phyloP scores from a whole-genome alignment of 1,140 invertebrate genomes.

The Sarcophaga peregrina region DNA sequence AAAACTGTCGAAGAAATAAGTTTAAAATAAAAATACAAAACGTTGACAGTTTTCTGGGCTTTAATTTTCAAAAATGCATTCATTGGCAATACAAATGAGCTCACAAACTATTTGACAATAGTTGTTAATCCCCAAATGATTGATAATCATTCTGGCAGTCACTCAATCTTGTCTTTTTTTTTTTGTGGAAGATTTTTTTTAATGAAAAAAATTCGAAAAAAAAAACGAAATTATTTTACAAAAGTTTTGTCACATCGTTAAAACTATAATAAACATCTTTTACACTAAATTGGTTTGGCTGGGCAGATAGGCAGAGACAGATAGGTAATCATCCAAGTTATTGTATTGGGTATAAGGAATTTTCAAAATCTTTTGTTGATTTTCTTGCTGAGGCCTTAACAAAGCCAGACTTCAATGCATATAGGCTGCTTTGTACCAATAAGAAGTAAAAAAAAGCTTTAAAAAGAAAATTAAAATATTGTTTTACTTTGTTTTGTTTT shows the following conservation, averaged over 20 bases:
- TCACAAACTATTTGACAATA: constrained; percentile 38
- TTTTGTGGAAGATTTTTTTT: not conserved
- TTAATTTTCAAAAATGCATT: not conserved
- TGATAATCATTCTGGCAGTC: constrained; percentile 29
- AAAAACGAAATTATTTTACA: constrained; percentile 8
- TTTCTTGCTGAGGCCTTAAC: not conserved
- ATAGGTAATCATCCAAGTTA: not conserved
- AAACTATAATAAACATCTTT: not conserved
- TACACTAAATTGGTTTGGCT: not conserved
- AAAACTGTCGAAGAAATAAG: too few species aligned
- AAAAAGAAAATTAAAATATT: too few species aligned
- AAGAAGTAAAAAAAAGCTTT: too few species aligned
- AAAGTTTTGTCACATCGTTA: constrained; percentile 37
- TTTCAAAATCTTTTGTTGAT: not conserved
- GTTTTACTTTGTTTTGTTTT: too few species aligned
- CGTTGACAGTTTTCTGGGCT: too few species aligned
- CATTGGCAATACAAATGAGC: constrained; percentile 23
- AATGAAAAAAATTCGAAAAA: not conserved
- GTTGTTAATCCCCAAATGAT: constrained; percentile 37
- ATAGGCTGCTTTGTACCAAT: too few species aligned
- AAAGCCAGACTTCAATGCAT: too few species aligned
- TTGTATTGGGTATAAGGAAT: not conserved
- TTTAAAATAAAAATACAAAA: too few species aligned
- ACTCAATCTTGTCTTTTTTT: too few species aligned
- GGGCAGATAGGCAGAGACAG: not conserved